These are phyloP conservation scores for Geophilus truncorum DNA, from an alignment of 2,888 invertebrate species.

Conservation along the genomic window DNA sequence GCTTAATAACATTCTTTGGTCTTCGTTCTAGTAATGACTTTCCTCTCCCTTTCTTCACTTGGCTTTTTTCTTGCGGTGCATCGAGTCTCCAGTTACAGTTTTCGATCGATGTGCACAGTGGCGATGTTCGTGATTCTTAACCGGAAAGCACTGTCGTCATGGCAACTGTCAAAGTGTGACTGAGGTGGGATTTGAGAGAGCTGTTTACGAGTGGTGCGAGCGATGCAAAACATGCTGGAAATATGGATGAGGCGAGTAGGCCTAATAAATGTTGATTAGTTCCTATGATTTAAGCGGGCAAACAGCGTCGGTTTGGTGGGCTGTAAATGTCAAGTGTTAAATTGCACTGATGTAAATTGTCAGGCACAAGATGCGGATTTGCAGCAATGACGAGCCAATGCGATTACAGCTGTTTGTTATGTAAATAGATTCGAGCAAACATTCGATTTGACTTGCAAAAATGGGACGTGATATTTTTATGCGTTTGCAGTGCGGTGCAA, in stretches of 20 bases:
- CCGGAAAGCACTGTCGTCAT: neutral
- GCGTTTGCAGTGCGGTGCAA: no score
- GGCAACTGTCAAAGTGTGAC: neutral
- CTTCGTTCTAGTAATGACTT: neutral
- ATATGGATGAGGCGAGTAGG: neutral
- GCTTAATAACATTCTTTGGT: neutral
- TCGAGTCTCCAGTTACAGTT: neutral
- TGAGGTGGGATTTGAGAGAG: neutral
- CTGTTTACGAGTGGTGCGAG: no score
- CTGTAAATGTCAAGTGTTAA: neutral
- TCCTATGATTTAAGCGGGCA: neutral
- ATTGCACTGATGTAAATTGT: neutral
- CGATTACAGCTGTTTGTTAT: neutral
- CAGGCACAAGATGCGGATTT: neutral
- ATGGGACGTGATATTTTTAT: no score
- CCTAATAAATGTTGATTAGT: neutral
- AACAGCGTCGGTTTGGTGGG: neutral
- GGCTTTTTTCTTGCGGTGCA: neutral
- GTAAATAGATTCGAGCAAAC: neutral
- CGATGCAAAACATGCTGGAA: neutral
- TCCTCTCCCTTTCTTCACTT: neutral
- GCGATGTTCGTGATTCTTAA: neutral
- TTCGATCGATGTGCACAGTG: slow-evolving; percentile 5
- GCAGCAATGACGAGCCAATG: neutral
- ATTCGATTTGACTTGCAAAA: neutral